Conservation (phyloP, 2,113 vertebrate species). For the Etia nguti region DNA sequence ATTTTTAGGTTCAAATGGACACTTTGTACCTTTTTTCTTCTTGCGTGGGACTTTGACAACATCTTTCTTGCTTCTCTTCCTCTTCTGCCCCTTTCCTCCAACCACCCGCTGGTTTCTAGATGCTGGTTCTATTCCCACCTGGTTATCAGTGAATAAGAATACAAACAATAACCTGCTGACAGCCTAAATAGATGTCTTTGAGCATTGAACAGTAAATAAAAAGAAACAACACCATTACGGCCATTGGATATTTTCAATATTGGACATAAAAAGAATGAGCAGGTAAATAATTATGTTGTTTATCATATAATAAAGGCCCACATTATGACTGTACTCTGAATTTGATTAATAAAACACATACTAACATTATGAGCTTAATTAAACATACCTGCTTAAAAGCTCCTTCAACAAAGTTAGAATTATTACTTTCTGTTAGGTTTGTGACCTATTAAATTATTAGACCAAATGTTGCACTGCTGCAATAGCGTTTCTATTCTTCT, state of each 20-base stretch:
- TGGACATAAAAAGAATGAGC: not conserved
- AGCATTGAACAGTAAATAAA: not conserved
- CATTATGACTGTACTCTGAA: not conserved
- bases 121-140: constrained; percentile 45
- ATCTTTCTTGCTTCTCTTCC: constrained; percentile 54
- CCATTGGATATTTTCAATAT: not conserved
- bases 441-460: not conserved
- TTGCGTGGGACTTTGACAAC: constrained; percentile 33
- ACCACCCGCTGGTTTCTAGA: constrained; percentile 53
- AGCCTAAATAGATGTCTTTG: not conserved
- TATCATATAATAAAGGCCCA: not conserved
- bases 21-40: constrained; percentile 48
- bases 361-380: not conserved
- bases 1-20: not conserved
- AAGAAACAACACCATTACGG: not conserved
- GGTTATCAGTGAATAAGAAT: not conserved
- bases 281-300: not conserved
- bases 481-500: not conserved
- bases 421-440: not conserved
- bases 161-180: not conserved
- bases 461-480: not conserved
- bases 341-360: not conserved
- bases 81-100: constrained; percentile 58
- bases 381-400: not conserved
- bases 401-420: not conserved